Base-by-base conservation (phyloP, 2,113 vertebrate genomes). In the Tylochromis polylepis region DNA sequence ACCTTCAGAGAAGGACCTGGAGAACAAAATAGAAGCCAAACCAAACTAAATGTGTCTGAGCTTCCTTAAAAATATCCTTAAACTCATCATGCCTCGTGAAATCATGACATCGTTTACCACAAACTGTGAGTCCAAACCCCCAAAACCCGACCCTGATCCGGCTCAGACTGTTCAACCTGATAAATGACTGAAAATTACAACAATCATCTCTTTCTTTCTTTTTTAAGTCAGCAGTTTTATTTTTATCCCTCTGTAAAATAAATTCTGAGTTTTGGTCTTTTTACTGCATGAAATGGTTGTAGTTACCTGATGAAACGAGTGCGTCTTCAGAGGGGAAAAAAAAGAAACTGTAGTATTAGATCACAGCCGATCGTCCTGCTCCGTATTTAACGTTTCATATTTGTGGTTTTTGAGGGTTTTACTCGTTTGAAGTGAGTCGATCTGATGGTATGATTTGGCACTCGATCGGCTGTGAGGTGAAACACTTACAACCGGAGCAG, bases 271-370 rank as follows among this genome's bases (percentile, higher is more conserved):
- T 38, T 65, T 3, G 58, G 31, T 60, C 16, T 18, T 6, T n/a
- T 11, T 12, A 5, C 11, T 67, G 8, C n/a, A 36, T 22, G 1
- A 22, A 67, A 3, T 4, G 1, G 4, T 0, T 24, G 34, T 24
- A 72, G 14, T 18, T 18, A 46, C 14, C 22, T 16, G 65, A 72
- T 27, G n/a, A 72, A 11, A 27, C 11, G 1, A 72, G 67, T 2
- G 38, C 14, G 5, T 46, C 65, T 2, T 31, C 5, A 62, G 8
- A 18, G 29, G 41, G 10, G 56, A 14, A 24, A 31, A 2, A 56
- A 56, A 18, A 60, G 8, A 10, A 20, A 10, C 59, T 34, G 58
- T 60, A 29, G 59, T 10, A 20, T 20, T 20, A 9, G 16, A 62
- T 18, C 59, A 20, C 59, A 62, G 59, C 59, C 31, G 29, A 34